Evolutionary conservation across 92 coral and sea anemone genomes (phyloP).

Genomic region (Pocillopora grandis): DNA sequence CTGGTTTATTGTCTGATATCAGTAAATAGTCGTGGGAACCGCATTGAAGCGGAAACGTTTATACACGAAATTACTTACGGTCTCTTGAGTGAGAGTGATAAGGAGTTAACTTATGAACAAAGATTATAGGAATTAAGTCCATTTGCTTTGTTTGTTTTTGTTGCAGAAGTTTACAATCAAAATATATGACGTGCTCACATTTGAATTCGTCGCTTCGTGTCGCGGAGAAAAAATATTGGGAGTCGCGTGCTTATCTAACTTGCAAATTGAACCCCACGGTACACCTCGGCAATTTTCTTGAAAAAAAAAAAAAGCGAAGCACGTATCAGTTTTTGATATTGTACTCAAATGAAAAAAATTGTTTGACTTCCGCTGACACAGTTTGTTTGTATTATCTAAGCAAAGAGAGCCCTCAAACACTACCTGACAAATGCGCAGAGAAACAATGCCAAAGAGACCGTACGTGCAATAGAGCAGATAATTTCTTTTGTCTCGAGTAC

Average conservation of each 20-base stretch:
- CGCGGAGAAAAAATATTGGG: not conserved
- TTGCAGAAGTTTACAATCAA: not conserved
- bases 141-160: conserved; percentile 13
- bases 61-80: not conserved
- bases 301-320: too few species aligned
- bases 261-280: not conserved
- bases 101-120: not conserved
- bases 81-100: not conserved
- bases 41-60: conserved; percentile 14
- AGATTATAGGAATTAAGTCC: not conserved
- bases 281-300: not conserved
- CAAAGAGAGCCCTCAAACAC: conserved; percentile 16
- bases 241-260: not conserved
- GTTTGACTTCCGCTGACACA: conserved; percentile 7
- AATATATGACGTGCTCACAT: not conserved
- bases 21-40: conserved; percentile 36
- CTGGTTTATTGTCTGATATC: not conserved
- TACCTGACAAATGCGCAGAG: conserved; percentile 6
- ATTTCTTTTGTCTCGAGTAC: conserved; percentile 35
- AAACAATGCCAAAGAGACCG: conserved; percentile 2
- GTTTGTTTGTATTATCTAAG: conserved; percentile 15
- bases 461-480: conserved; percentile 11
- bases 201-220: not conserved
- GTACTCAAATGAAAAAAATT: not conserved
- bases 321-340: too few species aligned